These are phyloP conservation scores for Leptinotarsa texana DNA, from an alignment of 1,140 invertebrate species.

Conservation along the genomic window DNA sequence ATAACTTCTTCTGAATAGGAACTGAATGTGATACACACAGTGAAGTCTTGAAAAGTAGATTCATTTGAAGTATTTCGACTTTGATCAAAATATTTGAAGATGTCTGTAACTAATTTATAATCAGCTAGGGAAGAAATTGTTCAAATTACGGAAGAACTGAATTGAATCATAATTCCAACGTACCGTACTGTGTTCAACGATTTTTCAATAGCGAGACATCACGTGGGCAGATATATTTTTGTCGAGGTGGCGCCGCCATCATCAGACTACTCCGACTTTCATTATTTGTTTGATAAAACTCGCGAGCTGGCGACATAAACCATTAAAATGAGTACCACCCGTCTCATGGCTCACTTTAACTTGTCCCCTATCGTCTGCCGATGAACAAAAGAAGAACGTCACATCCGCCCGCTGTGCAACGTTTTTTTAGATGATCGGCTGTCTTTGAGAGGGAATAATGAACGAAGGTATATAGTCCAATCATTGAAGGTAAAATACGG, in stretches of 20 bases:
- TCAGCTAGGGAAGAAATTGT: too few relatives aligned
- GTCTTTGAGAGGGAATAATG: too few relatives aligned
- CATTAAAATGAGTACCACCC: slow-evolving; percentile 13
- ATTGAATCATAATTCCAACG: too few relatives aligned
- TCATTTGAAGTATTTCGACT: too few relatives aligned
- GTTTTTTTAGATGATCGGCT: background rate
- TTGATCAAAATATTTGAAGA: too few relatives aligned
- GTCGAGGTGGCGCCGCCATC: slow-evolving; percentile 19
- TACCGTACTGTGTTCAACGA: background rate
- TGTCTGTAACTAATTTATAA: too few relatives aligned
- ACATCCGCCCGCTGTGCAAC: slow-evolving; percentile 1
- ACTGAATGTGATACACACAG: too few relatives aligned
- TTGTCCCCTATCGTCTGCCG: slow-evolving; percentile 15
- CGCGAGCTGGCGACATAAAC: slow-evolving; percentile 10
- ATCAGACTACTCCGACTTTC: slow-evolving; percentile 10
- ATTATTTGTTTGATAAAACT: slow-evolving; percentile 18
- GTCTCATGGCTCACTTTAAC: slow-evolving; percentile 14
- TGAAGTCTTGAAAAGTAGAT: too few relatives aligned
- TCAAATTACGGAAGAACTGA: too few relatives aligned
- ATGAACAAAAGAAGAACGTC: slow-evolving; percentile 18
- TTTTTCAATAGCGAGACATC: background rate
- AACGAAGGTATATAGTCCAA: too few relatives aligned
- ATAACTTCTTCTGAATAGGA: too few relatives aligned
- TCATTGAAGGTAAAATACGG: too few relatives aligned
- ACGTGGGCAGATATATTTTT: slow-evolving; percentile 15